Evolutionary conservation across 2,797 vertebrate species (phyloP).

Genomic region (Lepilemur ruficaudatus): DNA sequence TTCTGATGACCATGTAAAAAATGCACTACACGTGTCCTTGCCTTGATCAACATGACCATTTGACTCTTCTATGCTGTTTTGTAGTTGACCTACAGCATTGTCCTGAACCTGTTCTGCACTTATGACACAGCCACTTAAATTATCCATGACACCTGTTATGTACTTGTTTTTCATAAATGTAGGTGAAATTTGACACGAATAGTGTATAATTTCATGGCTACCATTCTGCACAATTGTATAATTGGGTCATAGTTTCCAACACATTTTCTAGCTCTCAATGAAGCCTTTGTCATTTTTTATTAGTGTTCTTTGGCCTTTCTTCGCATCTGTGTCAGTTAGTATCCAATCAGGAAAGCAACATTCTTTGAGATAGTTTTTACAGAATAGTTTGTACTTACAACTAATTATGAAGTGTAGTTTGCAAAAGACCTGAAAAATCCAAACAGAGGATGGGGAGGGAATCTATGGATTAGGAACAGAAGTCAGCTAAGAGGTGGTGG

Average conservation of each 20-base stretch:
- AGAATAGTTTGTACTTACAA: not conserved
- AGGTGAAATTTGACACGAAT: not conserved
- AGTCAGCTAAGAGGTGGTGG: not conserved
- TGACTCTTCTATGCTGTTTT: not conserved
- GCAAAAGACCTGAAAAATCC: not conserved
- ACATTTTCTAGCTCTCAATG: not conserved
- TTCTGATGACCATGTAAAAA: not conserved
- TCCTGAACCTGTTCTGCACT: not conserved
- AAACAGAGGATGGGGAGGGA: not conserved
- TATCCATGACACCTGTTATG: not conserved
- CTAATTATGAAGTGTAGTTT: not conserved
- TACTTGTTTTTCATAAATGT: not conserved
- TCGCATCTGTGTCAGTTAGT: not conserved
- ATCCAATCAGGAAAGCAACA: not conserved
- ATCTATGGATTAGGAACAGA: not conserved
- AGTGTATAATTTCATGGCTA: not conserved
- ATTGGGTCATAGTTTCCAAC: not conserved
- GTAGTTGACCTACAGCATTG: not conserved
- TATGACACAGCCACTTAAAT: not conserved
- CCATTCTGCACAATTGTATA: not conserved
- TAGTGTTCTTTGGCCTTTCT: not conserved
- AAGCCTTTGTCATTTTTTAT: not conserved
- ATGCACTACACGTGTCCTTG: not conserved
- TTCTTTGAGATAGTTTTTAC: not conserved
- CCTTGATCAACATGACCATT: not conserved